Percentiles rank a stretch among this genome's conserved stretches.
Conservation (phyloP, 1,140 invertebrate genomes). For the Gyrodactylus salaris region DNA sequence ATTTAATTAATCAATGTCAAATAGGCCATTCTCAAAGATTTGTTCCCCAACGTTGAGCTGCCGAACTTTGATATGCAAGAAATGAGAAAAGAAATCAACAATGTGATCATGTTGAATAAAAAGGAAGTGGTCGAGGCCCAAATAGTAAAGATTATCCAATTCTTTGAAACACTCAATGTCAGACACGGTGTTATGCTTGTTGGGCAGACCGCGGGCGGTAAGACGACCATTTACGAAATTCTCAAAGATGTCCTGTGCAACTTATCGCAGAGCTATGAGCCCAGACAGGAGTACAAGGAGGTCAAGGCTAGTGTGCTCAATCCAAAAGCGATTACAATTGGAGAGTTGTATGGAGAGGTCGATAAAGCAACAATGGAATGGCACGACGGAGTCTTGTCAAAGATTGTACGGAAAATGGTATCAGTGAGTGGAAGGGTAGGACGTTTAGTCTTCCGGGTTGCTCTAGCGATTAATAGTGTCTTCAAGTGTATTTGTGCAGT, state of each 20-base stretch:
- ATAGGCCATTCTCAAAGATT: constrained; percentile 20
- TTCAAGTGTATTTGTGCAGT: too few relatives aligned
- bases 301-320: constrained; percentile 18
- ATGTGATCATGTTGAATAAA: constrained; percentile 11
- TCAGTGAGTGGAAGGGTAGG: constrained; percentile 13
- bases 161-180: constrained; percentile 22
- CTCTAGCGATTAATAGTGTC: too few relatives aligned
- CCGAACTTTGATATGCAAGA: constrained; percentile 21
- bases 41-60: constrained; percentile 20
- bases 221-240: constrained; percentile 22
- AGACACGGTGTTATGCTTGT: constrained; percentile 23
- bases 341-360: constrained; percentile 20
- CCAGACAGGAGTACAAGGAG: constrained; percentile 18
- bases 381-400: constrained; percentile 20
- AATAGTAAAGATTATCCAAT: constrained; percentile 21
- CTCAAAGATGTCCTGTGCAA: constrained; percentile 2
- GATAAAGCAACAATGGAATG: constrained; percentile 21
- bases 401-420: constrained; percentile 17
- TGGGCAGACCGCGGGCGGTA: constrained; percentile 21
- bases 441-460: too few relatives aligned
- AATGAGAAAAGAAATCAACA: constrained; percentile 16
- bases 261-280: not conserved
- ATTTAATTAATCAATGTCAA: not conserved
- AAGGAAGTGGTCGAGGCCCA: constrained; percentile 15
- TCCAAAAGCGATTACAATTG: constrained; percentile 22